Percentiles rank a stretch among this genome's conserved stretches.
These are phyloP conservation scores for Hipparchia sbordonii DNA, from an alignment of 2,888 invertebrate genomes.

Conservation along the genomic window DNA sequence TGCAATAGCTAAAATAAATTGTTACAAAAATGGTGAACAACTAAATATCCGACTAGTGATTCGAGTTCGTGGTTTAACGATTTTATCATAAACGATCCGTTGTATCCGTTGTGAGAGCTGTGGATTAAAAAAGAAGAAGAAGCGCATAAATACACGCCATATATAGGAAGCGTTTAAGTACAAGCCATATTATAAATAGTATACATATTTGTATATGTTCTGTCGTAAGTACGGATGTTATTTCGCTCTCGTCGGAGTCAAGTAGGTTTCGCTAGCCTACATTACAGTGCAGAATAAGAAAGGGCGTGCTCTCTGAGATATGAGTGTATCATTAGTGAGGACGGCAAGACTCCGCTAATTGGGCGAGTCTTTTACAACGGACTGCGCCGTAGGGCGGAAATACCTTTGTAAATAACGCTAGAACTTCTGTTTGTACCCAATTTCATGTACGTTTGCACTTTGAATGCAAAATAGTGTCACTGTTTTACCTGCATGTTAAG, in stretches of 20 bases:
- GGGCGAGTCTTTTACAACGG: slow-evolving; percentile 32
- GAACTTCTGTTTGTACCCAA: not conserved
- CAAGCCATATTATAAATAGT: not conserved
- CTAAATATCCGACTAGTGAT: too few species aligned
- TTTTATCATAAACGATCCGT: too few species aligned
- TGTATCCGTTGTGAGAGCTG: too few species aligned
- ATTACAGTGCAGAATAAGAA: slow-evolving; percentile 18
- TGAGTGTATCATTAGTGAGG: slow-evolving; percentile 34
- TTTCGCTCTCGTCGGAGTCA: slow-evolving; percentile 4
- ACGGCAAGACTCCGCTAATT: slow-evolving; percentile 33
- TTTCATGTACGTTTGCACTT: not conserved
- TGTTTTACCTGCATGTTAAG: too few species aligned
- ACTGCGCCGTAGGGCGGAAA: slow-evolving; percentile 23
- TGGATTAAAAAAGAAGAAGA: not conserved
- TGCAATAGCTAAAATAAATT: too few species aligned
- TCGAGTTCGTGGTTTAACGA: too few species aligned
- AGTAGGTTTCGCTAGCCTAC: slow-evolving; percentile 9
- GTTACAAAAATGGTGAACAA: too few species aligned
- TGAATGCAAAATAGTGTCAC: not conserved
- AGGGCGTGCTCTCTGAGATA: slow-evolving; percentile 19
- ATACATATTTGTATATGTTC: not conserved
- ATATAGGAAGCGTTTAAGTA: too few species aligned
- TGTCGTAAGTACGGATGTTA: not conserved
- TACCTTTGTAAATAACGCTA: not conserved
- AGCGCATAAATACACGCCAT: too few species aligned